Evolutionary conservation across 2,888 invertebrate species (phyloP), one percentile per base, ranked within the genome.

Genomic region (Herminia tarsipennalis): DNA sequence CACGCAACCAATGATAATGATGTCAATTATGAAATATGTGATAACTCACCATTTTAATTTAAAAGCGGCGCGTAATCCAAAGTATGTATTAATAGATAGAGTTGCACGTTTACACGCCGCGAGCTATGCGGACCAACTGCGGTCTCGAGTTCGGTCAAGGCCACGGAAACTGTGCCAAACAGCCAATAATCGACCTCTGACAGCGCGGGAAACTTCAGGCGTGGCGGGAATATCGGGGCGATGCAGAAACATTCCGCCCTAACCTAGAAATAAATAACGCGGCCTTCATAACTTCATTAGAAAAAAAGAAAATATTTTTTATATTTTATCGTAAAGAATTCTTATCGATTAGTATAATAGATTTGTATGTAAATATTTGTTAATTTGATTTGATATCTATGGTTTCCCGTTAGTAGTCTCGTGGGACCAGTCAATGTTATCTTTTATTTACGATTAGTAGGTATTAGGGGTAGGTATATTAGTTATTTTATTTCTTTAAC

Each of bases 131-230:
- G 86, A 68, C 61, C 70, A 67, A 90, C 89, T 89, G 88, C 85
- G 81, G 88, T 56, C 56, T 54, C 40, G 56, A 54, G 71, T 53
- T 57, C 79, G 89, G 88, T 88, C 91, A 88, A 90, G 89, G 89
- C 53, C 86, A 62, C 44, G 78, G 76, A 83, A 88, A 90, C 75
- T 84, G 83, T 88, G 89, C 86, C 90, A 89, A 76, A 56, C 76
- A 65, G 69, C 73, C 74, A 70, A 69, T 73, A 75, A 73, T 74
- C 76, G 70, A 68, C 72, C 68, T 70, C 66, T 71, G 75, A 74
- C 64, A 82, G 82, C 83, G 88, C 86, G 87, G 86, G 85, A 86
- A 88, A 82, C 42, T 50, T 59, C 51, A 41, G 47, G 53, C 41
- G 50, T 52, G 64, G 63, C 59, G 61, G 67, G 65, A 66, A 70